Conservation (phyloP, 2,888 invertebrate species). For the Ethmia dodecea region DNA sequence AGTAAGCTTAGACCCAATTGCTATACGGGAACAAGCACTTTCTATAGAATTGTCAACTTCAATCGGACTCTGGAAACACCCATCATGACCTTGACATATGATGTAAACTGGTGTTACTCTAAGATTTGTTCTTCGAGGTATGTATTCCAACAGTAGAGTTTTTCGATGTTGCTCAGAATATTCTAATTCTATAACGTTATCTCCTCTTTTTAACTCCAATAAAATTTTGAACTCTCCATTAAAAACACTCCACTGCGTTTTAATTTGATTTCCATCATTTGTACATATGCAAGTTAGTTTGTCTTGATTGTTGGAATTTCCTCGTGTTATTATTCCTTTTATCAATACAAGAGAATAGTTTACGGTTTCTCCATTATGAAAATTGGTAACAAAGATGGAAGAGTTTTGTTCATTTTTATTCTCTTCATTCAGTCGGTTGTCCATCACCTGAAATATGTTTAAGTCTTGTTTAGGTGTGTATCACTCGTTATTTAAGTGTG, state of each 20-base stretch:
- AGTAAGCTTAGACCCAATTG: slow-evolving; percentile 86
- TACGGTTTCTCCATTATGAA: slow-evolving; percentile 78
- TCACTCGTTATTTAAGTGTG: slow-evolving; percentile 37
- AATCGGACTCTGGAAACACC: slow-evolving; percentile 84
- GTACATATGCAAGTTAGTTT: slow-evolving; percentile 60
- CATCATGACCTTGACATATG: slow-evolving; percentile 87
- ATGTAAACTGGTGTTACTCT: slow-evolving; percentile 89
- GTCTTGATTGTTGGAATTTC: slow-evolving; percentile 56
- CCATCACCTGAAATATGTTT: slow-evolving; percentile 66
- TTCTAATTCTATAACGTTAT: slow-evolving; percentile 79
- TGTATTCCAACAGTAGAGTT: slow-evolving; percentile 73
- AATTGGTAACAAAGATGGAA: slow-evolving; percentile 74
- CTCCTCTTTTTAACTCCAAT: slow-evolving; percentile 79
- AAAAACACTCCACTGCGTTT: slow-evolving; percentile 78
- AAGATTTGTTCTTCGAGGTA: slow-evolving; percentile 76
- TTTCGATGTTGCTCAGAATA: slow-evolving; percentile 66
- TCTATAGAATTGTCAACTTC: slow-evolving; percentile 80
- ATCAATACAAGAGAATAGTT: slow-evolving; percentile 79
- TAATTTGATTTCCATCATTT: slow-evolving; percentile 50
- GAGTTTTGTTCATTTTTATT: slow-evolving; percentile 63
- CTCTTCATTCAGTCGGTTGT: slow-evolving; percentile 62
- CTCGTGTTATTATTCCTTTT: slow-evolving; percentile 76
- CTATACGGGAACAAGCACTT: slow-evolving; percentile 86
- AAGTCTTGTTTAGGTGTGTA: slow-evolving; percentile 19
- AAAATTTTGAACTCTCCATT: slow-evolving; percentile 84